A percentile compares a stretch with the other conserved stretches of the same genome.
Evolutionary conservation across 64 coral and sea anemone genomes (phyloP).

Genomic region (Dendronephthya gigantea): DNA sequence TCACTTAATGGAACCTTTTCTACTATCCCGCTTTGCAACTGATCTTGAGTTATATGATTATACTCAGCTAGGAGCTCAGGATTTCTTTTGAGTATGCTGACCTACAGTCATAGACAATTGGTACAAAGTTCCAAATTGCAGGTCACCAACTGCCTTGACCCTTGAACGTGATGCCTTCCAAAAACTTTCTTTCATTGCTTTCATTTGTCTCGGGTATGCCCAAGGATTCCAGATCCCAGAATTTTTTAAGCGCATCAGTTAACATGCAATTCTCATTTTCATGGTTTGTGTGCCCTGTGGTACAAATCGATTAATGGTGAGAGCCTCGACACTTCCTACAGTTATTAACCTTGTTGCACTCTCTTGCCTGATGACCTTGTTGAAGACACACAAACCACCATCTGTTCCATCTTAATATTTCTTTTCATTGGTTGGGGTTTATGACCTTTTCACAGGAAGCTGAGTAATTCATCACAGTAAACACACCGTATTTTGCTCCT

Average conservation of each 20-base stretch:
- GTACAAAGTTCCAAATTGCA: constrained; percentile 25
- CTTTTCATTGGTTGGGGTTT: not conserved
- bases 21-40: constrained; percentile 47
- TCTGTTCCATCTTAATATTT: constrained; percentile 1
- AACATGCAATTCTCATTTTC: constrained; percentile 23
- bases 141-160: constrained; percentile 3
- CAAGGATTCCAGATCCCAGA: constrained; percentile 47
- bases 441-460: constrained; percentile 36
- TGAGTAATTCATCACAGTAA: constrained; percentile 47
- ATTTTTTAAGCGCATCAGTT: constrained; percentile 35
- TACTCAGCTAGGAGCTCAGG: constrained; percentile 44
- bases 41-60: constrained; percentile 55
- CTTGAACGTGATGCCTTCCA: constrained; percentile 29
- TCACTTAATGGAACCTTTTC: constrained; percentile 36
- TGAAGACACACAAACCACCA: constrained; percentile 28
- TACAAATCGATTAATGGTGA: not conserved
- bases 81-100: constrained; percentile 36
- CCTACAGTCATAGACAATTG: constrained; percentile 19
- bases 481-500: not conserved
- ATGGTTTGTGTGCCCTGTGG: not conserved
- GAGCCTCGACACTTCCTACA: not conserved
- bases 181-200: not conserved
- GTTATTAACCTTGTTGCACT: constrained; percentile 35
- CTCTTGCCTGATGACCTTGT: constrained; percentile 24
- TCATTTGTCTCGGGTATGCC: constrained; percentile 24